phyloP scores from a whole-genome alignment of 2,113 vertebrate species.

The Cranoglanis bouderius region DNA sequence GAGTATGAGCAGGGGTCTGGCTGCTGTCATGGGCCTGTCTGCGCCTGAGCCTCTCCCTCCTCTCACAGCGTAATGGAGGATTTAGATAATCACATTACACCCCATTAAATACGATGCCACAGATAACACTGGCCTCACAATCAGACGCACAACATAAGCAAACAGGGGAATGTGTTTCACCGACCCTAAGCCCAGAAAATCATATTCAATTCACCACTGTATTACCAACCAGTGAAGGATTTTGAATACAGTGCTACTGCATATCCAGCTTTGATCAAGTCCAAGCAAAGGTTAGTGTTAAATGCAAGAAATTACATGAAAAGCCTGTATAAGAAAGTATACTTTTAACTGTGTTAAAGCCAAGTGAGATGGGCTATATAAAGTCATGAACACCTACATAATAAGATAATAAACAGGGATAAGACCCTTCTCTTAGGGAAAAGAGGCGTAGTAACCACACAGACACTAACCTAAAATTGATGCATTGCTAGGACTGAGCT shows the following conservation, averaged over 20 bases:
- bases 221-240: neutral
- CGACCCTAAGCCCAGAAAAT: neutral
- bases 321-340: neutral
- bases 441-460: conserved; percentile 1
- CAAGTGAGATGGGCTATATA: neutral
- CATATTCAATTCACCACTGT: neutral
- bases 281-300: neutral
- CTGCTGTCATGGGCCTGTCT: conserved; percentile 67
- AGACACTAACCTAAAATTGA: neutral
- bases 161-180: conserved; percentile 9
- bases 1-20: conserved; percentile 43
- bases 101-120: conserved; percentile 70
- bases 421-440: neutral
- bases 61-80: conserved; percentile 71
- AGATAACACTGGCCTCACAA: conserved; percentile 64
- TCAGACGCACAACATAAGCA: conserved; percentile 35
- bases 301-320: neutral
- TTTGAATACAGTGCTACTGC: neutral
- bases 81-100: conserved; percentile 77
- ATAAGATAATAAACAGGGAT: neutral
- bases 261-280: neutral
- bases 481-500: neutral
- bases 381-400: neutral
- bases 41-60: conserved; percentile 65
- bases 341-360: neutral